Evolutionary conservation across 2,113 vertebrate species (phyloP).

Genomic region (Thunnus maccoyii): DNA sequence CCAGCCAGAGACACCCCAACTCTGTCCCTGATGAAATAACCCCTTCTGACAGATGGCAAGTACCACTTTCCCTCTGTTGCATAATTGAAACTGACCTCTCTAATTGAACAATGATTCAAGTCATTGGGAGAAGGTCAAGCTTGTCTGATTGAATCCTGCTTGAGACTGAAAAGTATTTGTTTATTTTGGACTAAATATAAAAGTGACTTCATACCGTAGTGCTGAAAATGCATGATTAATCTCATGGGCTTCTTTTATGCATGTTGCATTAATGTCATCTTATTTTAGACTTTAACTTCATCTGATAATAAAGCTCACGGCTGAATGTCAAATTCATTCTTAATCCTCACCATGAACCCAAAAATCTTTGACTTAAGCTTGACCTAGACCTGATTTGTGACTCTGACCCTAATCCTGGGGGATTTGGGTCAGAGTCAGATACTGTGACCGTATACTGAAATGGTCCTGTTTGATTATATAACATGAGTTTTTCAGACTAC

Average conservation of each 20-base stretch:
- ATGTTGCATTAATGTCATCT: conserved; percentile 37
- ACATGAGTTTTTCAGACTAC: background rate
- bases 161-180: conserved; percentile 42
- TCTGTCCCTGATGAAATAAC: conserved; percentile 64
- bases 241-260: conserved; percentile 19
- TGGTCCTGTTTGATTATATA: background rate
- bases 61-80: conserved; percentile 62
- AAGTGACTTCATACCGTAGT: conserved; percentile 35
- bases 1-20: conserved; percentile 30
- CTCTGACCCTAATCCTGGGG: conserved; percentile 50
- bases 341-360: conserved; percentile 26
- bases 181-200: conserved; percentile 47
- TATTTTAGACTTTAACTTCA: conserved; percentile 2
- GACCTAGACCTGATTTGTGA: conserved; percentile 24
- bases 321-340: conserved; percentile 11
- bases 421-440: conserved; percentile 37
- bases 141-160: conserved; percentile 52
- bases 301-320: background rate
- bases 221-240: conserved; percentile 40
- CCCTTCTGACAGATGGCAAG: conserved; percentile 69
- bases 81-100: conserved; percentile 77
- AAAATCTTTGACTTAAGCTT: conserved; percentile 45
- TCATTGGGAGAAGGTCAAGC: conserved; percentile 69
- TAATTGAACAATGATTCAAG: conserved; percentile 79
- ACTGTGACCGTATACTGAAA: background rate